These are phyloP conservation scores for Corythucha ciliata DNA, from an alignment of 2,888 invertebrate genomes.

Conservation along the genomic window DNA sequence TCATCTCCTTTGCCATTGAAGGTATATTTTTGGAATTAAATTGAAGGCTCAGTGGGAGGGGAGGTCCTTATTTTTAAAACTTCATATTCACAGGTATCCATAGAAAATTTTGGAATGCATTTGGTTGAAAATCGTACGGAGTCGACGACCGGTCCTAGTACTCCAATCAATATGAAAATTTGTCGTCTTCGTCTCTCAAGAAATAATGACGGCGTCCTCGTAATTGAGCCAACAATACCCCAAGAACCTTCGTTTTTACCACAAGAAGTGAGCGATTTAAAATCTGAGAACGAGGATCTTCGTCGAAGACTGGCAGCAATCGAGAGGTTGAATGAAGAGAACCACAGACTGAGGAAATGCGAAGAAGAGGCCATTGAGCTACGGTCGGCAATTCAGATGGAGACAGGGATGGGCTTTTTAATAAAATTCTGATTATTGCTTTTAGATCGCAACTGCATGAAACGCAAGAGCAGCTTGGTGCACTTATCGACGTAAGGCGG, in stretches of 20 bases:
- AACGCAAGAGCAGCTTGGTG: constrained; percentile 65
- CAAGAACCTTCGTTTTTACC: constrained; percentile 1
- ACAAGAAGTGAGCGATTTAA: constrained; percentile 30
- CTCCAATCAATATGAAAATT: constrained; percentile 22
- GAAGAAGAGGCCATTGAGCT: constrained; percentile 54
- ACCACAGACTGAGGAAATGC: constrained; percentile 45
- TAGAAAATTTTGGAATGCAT: constrained; percentile 66
- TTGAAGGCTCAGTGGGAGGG: background rate
- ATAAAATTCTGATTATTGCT: constrained; percentile 19
- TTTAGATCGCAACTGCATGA: constrained; percentile 45
- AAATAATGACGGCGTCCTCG: constrained; percentile 25
- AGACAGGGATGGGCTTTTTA: background rate
- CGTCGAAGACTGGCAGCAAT: constrained; percentile 51
- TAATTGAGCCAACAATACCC: constrained; percentile 20
- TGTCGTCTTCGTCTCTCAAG: constrained; percentile 19
- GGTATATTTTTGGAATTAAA: constrained; percentile 48
- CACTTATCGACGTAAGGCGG: constrained; percentile 62
- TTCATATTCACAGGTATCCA: constrained; percentile 49
- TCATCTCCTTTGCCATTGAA: constrained; percentile 71
- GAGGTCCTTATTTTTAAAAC: background rate
- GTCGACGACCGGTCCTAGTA: constrained; percentile 4
- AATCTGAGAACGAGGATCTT: constrained; percentile 53
- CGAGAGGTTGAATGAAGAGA: constrained; percentile 52
- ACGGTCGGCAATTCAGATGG: constrained; percentile 38
- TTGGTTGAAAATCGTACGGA: constrained; percentile 64